Percentiles rank a stretch among this genome's conserved stretches.
Conservation (phyloP, 2,888 invertebrate species). For the Arenicola marina region DNA sequence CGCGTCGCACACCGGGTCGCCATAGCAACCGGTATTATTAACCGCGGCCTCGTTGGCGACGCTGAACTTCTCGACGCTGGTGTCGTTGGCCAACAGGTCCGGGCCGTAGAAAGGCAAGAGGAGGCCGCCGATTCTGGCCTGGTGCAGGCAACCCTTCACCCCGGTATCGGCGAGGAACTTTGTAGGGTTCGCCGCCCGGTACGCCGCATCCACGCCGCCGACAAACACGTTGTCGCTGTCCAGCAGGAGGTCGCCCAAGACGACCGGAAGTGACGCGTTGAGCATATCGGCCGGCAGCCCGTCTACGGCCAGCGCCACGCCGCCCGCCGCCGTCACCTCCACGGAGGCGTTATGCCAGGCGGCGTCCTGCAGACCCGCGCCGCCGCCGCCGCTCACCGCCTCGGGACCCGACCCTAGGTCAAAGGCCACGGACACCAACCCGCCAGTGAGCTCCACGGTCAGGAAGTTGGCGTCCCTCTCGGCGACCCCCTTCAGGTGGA, state of each 20-base stretch:
- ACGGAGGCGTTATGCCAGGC: not conserved
- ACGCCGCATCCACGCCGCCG: conserved; percentile 21
- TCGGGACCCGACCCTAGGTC: not conserved
- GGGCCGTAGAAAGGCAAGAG: conserved; percentile 76
- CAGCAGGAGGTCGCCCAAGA: not conserved
- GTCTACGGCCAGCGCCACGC: not conserved
- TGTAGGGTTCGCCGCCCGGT: not conserved
- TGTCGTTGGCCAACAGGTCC: conserved; percentile 14
- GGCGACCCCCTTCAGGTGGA: conserved; percentile 2
- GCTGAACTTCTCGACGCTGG: conserved; percentile 13
- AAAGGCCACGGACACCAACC: conserved; percentile 22
- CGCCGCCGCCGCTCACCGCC: too few species aligned
- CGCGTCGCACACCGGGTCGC: conserved; percentile 65
- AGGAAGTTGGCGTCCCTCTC: conserved; percentile 13
- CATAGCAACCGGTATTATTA: conserved; percentile 29
- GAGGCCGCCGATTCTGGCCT: conserved; percentile 80
- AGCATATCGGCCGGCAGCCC: not conserved
- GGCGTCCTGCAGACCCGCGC: not conserved
- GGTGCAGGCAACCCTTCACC: conserved; percentile 83
- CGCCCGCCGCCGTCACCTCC: not conserved
- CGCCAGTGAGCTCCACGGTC: conserved; percentile 36
- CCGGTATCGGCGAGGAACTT: conserved; percentile 1
- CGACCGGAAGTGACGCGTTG: not conserved
- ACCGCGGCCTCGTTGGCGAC: not conserved
- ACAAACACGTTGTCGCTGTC: conserved; percentile 13